phyloP scores from a whole-genome alignment of 2,888 invertebrate genomes.

The Neocrepidodera transversa region DNA sequence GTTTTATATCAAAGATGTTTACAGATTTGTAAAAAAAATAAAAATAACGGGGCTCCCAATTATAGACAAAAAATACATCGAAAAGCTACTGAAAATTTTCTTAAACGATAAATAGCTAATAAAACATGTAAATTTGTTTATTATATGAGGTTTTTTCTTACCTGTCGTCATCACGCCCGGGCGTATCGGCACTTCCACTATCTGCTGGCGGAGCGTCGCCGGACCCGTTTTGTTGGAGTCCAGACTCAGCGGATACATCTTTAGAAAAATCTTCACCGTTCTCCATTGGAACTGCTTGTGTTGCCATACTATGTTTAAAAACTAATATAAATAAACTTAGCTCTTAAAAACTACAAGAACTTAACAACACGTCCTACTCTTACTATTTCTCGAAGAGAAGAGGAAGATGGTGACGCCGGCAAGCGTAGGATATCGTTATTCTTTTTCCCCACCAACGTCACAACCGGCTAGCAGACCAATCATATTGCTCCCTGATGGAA shows the following conservation, averaged over 20 bases:
- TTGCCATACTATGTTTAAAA: slow-evolving; percentile 60
- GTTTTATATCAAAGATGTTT: slow-evolving; percentile 46
- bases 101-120: slow-evolving; percentile 24
- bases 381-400: slow-evolving; percentile 53
- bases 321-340: slow-evolving; percentile 29
- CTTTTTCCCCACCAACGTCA: slow-evolving; percentile 22
- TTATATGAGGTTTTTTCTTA: slow-evolving; percentile 56
- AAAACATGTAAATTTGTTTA: slow-evolving; percentile 2
- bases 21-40: slow-evolving; percentile 40
- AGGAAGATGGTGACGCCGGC: slow-evolving; percentile 42
- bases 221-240: slow-evolving; percentile 64
- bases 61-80: slow-evolving; percentile 12
- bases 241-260: slow-evolving; percentile 72
- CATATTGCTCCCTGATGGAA: not conserved
- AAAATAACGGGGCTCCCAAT: slow-evolving; percentile 12
- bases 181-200: slow-evolving; percentile 77
- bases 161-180: slow-evolving; percentile 84
- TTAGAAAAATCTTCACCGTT: slow-evolving; percentile 83
- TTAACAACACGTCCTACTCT: slow-evolving; percentile 51
- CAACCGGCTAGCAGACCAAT: slow-evolving; percentile 32
- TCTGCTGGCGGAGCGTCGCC: slow-evolving; percentile 72
- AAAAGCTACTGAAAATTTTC: slow-evolving; percentile 1
- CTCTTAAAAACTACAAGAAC: slow-evolving; percentile 28
- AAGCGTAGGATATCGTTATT: slow-evolving; percentile 21
- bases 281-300: slow-evolving; percentile 73